Base-by-base conservation (phyloP, 2,888 invertebrate species). In the Amitus sp. region DNA sequence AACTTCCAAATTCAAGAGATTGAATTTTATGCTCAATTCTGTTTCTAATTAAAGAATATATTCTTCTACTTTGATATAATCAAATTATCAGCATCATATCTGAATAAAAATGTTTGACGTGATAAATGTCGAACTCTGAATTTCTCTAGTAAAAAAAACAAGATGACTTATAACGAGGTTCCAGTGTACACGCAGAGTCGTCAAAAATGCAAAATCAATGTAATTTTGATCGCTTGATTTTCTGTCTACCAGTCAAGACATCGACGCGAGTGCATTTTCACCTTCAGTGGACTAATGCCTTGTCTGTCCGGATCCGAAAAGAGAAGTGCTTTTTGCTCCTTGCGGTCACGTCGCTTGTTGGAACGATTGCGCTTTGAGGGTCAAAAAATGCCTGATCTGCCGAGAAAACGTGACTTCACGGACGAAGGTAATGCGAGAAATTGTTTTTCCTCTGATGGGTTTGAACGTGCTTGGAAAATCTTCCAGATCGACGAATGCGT, bases 321-420 rank as follows among this genome's bases (percentile, higher is more conserved):
- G 96, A 6, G 96, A 98, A 82, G 94, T 94, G 42, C 86, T 95
- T 46, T 96, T 96, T 83, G 88, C 90, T 69, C 96, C 96, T 1
- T 96, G 96, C 75, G 94, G 94, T 10, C 98, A 98, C 82, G 93
- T 97, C 49, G 91, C 94, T 68, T 96, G 96, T 78, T 98, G 98
- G 83, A 91, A 92, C 62, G 90, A 89, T 10, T 98, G 98, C 82
- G 94, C 95, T 7, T 87, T 88, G 0, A 85, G 94, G 30, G 96
- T 98, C 69, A 97, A 97, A 84, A 97, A 97, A 84, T 98, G 97
- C 81, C 88, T 98, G 62, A 87, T 95, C 64, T 98, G 98, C 78
- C 91, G 97, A 58, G 93, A 94, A 71, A 88, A 90, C 46, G 95
- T 97, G 53, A 83, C 87, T 58, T 88, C 89, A 0, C 87, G 95